Evolutionary conservation across 2,888 invertebrate genomes (phyloP).

Genomic region (Eupeodes latifasciatus): DNA sequence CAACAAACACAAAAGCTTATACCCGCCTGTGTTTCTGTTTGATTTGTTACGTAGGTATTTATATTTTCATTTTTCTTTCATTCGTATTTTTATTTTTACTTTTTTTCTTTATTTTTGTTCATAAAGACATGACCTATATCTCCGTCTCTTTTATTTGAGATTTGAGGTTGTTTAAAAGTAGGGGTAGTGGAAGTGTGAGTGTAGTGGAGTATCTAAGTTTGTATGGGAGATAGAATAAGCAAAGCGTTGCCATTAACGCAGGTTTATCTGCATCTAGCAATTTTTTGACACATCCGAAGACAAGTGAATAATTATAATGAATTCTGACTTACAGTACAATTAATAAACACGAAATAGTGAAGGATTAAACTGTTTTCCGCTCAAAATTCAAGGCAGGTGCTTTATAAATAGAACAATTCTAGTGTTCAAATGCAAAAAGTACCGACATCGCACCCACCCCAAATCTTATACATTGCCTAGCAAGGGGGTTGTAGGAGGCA

Average conservation of each 20-base stretch:
- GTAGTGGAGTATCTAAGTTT: slow-evolving; percentile 3
- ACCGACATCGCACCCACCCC: too few relatives aligned
- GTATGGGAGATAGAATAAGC: background rate
- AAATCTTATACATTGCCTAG: too few relatives aligned
- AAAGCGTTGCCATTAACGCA: slow-evolving; percentile 20
- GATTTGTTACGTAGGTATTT: slow-evolving; percentile 11
- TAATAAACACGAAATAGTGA: too few relatives aligned
- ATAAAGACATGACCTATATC: slow-evolving; percentile 33
- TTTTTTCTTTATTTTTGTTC: background rate
- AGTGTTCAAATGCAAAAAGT: too few relatives aligned
- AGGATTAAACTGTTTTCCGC: too few relatives aligned
- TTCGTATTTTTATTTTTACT: background rate
- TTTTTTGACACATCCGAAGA: slow-evolving; percentile 18
- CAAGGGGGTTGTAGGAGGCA: too few relatives aligned
- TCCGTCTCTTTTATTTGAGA: slow-evolving; percentile 23
- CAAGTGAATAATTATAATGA: background rate
- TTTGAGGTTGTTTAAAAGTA: slow-evolving; percentile 15
- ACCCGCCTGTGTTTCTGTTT: slow-evolving; percentile 3
- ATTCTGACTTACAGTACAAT: too few relatives aligned
- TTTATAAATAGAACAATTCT: too few relatives aligned
- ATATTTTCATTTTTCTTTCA: slow-evolving; percentile 37
- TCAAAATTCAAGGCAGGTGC: too few relatives aligned
- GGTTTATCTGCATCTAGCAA: slow-evolving; percentile 7
- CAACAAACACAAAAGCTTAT: background rate
- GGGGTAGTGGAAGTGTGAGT: slow-evolving; percentile 15